Evolutionary conservation across 2,113 vertebrate species (phyloP), one percentile per base, ranked within the genome.

Genomic region (Mirounga angustirostris): DNA sequence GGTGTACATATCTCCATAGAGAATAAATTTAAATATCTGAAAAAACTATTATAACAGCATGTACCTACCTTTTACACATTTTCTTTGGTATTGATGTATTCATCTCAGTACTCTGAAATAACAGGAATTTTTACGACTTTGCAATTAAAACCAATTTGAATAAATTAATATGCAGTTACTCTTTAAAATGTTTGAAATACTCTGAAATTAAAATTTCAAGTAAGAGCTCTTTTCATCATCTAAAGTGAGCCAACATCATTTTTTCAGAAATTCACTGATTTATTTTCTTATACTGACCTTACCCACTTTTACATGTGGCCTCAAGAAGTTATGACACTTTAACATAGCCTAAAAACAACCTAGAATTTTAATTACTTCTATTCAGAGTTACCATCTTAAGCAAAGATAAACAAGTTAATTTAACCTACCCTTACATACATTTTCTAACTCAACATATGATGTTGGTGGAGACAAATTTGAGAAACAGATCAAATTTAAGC

Each of bases 11-110:
- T 40, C 46, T 90, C 4, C 43, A 83, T 79, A 83, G 61, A 52
- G 83, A 88, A 8, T 85, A 43, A 73, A 81, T 50, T 21, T 91
- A 63, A 97, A 74, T 85, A 96, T 83, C 36, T 94, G 14, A 92
- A 81, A 94, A 89, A 89, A 81, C 4, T 65, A 67, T 84, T 52
- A 74, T 78, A 52, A 95, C 28, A 91, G 1, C 3, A 94, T 67
- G 93, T 94, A 98, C 98, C 0, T 98, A 99, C 99, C 99, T 98
- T 98, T 99, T 99, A 98, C 98, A 99, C 84, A 99, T 94, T 96
- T 98, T 98, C 96, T 97, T 98, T 96, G 95, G 95, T 97, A 95
- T 93, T 91, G 98, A 98, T 54, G 74, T 54, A 98, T 84, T 98
- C 97, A 0, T 98, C 95, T 98, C 67, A 18, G 98, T 98, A 59